A percentile compares a stretch with the other conserved stretches of the same genome.
Evolutionary conservation across 2,888 invertebrate genomes (phyloP).

Genomic region (Zygogramma bicolorata): DNA sequence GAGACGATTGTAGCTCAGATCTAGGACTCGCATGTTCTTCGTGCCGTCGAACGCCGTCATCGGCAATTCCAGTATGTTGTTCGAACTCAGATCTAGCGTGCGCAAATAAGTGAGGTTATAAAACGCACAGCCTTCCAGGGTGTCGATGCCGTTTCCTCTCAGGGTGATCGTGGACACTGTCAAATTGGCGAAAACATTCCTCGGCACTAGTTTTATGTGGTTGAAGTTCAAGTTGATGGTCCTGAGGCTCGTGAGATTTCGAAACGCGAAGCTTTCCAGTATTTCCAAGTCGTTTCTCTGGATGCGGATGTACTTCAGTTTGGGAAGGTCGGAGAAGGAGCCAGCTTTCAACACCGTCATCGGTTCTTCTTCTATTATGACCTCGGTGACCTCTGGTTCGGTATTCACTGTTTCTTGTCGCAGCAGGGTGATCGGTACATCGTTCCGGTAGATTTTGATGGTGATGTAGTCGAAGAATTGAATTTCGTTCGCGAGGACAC

Average conservation of each 20-base stretch:
- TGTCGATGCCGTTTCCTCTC: slow-evolving; percentile 45
- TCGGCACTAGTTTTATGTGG: slow-evolving; percentile 34
- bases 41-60: slow-evolving; percentile 44
- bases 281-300: slow-evolving; percentile 29
- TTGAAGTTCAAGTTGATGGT: slow-evolving; percentile 46
- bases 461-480: slow-evolving; percentile 29
- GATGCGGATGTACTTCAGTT: slow-evolving; percentile 42
- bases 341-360: slow-evolving; percentile 43
- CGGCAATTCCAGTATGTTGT: slow-evolving; percentile 44
- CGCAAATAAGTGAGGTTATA: slow-evolving; percentile 45
- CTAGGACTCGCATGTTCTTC: slow-evolving; percentile 41
- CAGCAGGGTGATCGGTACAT: slow-evolving; percentile 28
- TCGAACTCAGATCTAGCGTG: slow-evolving; percentile 48
- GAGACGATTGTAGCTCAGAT: slow-evolving; percentile 50
- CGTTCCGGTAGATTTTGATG: slow-evolving; percentile 24
- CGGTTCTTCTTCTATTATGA: slow-evolving; percentile 45
- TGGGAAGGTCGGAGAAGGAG: slow-evolving; percentile 41
- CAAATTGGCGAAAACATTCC: slow-evolving; percentile 47
- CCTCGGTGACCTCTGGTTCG: slow-evolving; percentile 41
- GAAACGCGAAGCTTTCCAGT: slow-evolving; percentile 45
- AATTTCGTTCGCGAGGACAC: not conserved
- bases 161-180: slow-evolving; percentile 41
- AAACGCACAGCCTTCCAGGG: slow-evolving; percentile 45
- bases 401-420: slow-evolving; percentile 38
- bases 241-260: slow-evolving; percentile 41